phyloP scores from a whole-genome alignment of 2,888 invertebrate species.

The Eupeodes luniger region DNA sequence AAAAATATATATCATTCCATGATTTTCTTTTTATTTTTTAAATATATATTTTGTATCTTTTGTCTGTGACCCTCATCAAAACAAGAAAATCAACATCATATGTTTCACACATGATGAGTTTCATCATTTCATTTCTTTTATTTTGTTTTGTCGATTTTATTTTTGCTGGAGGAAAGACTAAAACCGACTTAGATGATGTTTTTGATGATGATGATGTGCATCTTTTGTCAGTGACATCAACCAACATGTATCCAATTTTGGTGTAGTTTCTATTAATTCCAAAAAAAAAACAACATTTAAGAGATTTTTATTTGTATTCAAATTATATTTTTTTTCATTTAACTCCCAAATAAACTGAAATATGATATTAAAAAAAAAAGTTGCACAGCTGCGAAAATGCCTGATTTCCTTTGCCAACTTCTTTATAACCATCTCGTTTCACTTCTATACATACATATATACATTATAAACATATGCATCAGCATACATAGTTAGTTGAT shows the following conservation, averaged over 20 bases:
- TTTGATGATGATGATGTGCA: conserved; percentile 64
- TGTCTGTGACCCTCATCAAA: conserved; percentile 76
- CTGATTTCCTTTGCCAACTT: conserved; percentile 61
- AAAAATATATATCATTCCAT: conserved; percentile 43
- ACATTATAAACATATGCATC: neutral
- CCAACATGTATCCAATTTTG: conserved; percentile 13
- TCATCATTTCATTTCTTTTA: conserved; percentile 32
- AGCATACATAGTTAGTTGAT: conserved; percentile 52
- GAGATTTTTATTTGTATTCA: conserved; percentile 25
- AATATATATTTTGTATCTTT: conserved; percentile 69
- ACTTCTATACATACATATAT: neutral
- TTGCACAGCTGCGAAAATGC: conserved; percentile 73
- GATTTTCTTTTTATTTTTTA: conserved; percentile 57
- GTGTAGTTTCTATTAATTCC: conserved; percentile 64
- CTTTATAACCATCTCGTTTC: conserved; percentile 59
- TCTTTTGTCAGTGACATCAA: conserved; percentile 70
- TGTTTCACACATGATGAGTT: conserved; percentile 74
- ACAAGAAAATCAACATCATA: conserved; percentile 73
- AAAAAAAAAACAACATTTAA: conserved; percentile 38
- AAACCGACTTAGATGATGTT: neutral
- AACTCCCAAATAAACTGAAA: conserved; percentile 62
- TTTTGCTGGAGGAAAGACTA: conserved; percentile 12
- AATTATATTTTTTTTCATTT: conserved; percentile 45
- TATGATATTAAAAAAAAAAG: conserved; percentile 37
- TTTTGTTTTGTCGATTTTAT: conserved; percentile 17